phyloP scores from a whole-genome alignment of 2,888 invertebrate species.

The Synergus laeviventris region DNA sequence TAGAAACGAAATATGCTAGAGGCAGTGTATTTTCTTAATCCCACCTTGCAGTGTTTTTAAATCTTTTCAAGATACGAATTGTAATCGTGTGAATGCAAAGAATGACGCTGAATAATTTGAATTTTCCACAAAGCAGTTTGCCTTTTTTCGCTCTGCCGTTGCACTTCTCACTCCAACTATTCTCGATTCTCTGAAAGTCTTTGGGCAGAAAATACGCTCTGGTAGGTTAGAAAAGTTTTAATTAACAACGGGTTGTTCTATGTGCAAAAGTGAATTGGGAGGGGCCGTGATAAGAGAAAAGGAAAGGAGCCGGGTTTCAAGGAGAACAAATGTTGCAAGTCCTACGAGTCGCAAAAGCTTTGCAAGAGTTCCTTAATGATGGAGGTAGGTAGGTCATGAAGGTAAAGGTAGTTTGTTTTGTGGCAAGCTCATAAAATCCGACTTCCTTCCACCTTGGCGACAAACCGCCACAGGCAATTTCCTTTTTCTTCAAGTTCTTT shows the following conservation, averaged over 20 bases:
- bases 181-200: conserved; percentile 12
- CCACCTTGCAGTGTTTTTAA: not conserved
- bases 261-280: conserved; percentile 8
- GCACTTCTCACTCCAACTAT: not conserved
- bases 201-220: not conserved
- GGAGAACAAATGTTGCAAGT: not conserved
- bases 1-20: not conserved
- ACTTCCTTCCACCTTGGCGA: conserved; percentile 1
- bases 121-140: not conserved
- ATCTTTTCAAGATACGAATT: not conserved
- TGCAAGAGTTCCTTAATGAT: not conserved
- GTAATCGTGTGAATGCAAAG: not conserved
- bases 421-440: conserved; percentile 43
- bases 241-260: conserved; percentile 10
- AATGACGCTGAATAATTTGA: conserved; percentile 12
- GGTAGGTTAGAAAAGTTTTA: conserved; percentile 23
- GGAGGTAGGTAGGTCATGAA: not conserved
- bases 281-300: not conserved
- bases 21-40: conserved; percentile 1
- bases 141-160: not conserved
- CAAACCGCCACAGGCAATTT: conserved; percentile 6
- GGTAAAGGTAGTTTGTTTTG: conserved; percentile 15
- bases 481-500: conserved; percentile 11
- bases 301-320: not conserved
- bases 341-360: not conserved